A percentile compares a stretch with the other conserved stretches of the same genome.
These are phyloP conservation scores for Psephotus haematonotus DNA, from an alignment of 2,113 vertebrate species.

Conservation along the genomic window DNA sequence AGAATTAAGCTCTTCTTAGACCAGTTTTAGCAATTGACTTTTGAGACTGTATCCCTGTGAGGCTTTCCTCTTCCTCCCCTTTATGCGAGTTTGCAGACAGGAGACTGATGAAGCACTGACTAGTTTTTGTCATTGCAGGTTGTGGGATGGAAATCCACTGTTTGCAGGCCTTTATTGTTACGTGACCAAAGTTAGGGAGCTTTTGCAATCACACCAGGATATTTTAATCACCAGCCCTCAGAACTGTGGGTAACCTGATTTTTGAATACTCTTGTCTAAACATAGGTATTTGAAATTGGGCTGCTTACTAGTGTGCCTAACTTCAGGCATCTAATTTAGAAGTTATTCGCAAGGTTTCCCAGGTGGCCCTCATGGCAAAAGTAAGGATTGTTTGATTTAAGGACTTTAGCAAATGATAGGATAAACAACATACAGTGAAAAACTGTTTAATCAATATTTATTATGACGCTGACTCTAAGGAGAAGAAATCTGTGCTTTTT, in stretches of 20 bases:
- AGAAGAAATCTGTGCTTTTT: not conserved
- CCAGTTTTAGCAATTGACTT: not conserved
- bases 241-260: not conserved
- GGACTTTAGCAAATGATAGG: not conserved
- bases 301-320: not conserved
- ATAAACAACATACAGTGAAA: not conserved
- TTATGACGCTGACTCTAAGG: not conserved
- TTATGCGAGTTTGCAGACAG: not conserved
- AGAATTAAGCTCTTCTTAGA: not conserved
- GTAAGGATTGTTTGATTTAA: not conserved
- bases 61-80: not conserved
- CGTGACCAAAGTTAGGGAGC: not conserved
- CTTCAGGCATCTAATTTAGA: not conserved
- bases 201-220: not conserved
- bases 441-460: not conserved
- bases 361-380: not conserved
- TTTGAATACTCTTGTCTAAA: not conserved
- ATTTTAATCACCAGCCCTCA: not conserved
- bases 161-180: not conserved
- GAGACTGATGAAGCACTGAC: not conserved
- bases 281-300: not conserved
- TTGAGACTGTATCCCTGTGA: rapidly evolving
- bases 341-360: not conserved
- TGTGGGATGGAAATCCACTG: not conserved
- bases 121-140: not conserved